Base-by-base conservation (phyloP, 2,797 vertebrate species). In the Melanotaenia trifasciata region DNA sequence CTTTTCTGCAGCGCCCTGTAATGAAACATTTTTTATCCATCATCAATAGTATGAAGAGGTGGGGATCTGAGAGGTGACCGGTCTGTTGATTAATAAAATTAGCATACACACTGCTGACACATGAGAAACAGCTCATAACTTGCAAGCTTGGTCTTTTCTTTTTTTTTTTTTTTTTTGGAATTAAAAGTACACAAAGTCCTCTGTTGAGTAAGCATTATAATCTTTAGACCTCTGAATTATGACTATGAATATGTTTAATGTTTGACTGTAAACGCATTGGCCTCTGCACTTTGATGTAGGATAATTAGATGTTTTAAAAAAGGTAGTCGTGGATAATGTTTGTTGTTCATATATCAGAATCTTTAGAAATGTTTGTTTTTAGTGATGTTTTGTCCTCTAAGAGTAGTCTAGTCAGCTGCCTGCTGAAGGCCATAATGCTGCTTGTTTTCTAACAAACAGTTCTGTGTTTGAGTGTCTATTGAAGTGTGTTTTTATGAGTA, bases 81-180 rank as follows among this genome's bases (percentile, higher is more conserved):
- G 82, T 70, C 81, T 85, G 89, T 84, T 91, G 83, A 88, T 91
- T 86, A 89, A 87, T 88, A 79, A 78, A 84, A 89, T 90, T 89
- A 88, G 70, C 90, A 91, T 89, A 80, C 59, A 60, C 50, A 58
- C 57, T 90, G 88, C 90, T 90, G 90, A 91, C 86, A 82, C 66
- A 26, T 2, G 18, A 58, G 74, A 80, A 90, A 83, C 77, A 74
- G 59, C 79, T 72, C 76, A 78, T 80, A 87, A 83, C 63, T 81
- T 87, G 85, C 85, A 87, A 80, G 74, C 74, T 62, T 70, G 28
- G 70, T 73, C 30, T 72, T 85, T 84, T 30, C 4, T 26, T 26
- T 40, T 45, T 16, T 85, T 84, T 68, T 45, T 45, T 45, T 43
- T 82, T 81, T 77, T 69, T 53, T 64, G 66, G 63, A 80, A 76